phyloP scores from a whole-genome alignment of 1,140 invertebrate species.

The Pseudomyrmex pallidus region DNA sequence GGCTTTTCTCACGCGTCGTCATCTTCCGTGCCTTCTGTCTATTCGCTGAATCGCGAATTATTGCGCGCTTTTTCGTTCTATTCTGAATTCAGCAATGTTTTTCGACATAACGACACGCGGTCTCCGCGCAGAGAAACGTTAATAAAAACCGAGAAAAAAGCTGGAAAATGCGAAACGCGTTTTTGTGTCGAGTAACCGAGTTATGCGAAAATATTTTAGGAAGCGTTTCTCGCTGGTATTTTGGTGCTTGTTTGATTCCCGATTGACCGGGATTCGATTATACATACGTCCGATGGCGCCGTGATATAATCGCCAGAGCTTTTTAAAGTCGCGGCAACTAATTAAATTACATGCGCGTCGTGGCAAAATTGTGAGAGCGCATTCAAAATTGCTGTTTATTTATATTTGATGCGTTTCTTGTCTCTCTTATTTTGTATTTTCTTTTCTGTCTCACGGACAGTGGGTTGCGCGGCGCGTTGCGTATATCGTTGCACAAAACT shows the following conservation, averaged over 20 bases:
- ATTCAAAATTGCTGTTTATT: constrained; percentile 15
- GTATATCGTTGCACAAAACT: not conserved
- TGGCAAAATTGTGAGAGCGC: constrained; percentile 2
- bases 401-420: not conserved
- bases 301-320: constrained; percentile 45
- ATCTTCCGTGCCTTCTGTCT: constrained; percentile 7
- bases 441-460: not conserved
- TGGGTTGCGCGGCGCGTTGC: too few relatives aligned
- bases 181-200: not conserved
- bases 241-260: constrained; percentile 68
- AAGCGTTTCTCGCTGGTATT: not conserved
- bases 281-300: constrained; percentile 23
- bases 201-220: constrained; percentile 50
- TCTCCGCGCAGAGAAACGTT: not conserved
- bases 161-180: constrained; percentile 10
- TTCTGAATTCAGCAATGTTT: not conserved
- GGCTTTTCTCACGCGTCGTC: not conserved
- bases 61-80: not conserved
- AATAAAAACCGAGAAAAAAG: not conserved
- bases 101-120: not conserved
- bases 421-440: not conserved
- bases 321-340: constrained; percentile 60
- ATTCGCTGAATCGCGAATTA: not conserved
- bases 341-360: constrained; percentile 51
- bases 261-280: constrained; percentile 56